Conservation (phyloP, 2,797 vertebrate species). For the Enteromius radiatus region DNA sequence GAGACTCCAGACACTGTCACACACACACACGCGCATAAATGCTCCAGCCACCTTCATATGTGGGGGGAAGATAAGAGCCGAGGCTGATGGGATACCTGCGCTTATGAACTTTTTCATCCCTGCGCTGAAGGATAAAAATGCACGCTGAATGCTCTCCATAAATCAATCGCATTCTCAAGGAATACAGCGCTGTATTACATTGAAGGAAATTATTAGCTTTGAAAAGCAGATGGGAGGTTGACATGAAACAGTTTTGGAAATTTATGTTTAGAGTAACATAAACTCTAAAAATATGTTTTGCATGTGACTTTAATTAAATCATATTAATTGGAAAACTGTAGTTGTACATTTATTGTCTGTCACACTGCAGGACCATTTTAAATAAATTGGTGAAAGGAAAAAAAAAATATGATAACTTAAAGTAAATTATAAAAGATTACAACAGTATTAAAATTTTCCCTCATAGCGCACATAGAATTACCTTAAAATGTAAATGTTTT, state of each 20-base stretch:
- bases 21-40: conserved; percentile 1
- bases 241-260: neutral
- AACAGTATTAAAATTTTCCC: too few relatives aligned
- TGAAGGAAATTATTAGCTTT: neutral
- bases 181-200: neutral
- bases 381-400: neutral
- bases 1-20: conserved; percentile 39
- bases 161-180: neutral
- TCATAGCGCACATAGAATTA: neutral
- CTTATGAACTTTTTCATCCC: conserved; percentile 3
- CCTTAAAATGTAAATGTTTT: neutral
- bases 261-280: neutral
- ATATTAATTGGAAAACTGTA: neutral
- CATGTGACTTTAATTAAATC: neutral
- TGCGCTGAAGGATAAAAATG: neutral
- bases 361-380: neutral
- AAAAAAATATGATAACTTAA: neutral
- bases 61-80: conserved; percentile 37
- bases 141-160: neutral
- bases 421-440: neutral
- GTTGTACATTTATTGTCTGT: neutral
- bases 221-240: neutral
- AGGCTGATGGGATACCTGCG: neutral
- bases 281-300: neutral
- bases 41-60: conserved; percentile 35